Conservation (phyloP, 92 coral and sea anemone genomes). For the Micromussa lordhowensis region DNA sequence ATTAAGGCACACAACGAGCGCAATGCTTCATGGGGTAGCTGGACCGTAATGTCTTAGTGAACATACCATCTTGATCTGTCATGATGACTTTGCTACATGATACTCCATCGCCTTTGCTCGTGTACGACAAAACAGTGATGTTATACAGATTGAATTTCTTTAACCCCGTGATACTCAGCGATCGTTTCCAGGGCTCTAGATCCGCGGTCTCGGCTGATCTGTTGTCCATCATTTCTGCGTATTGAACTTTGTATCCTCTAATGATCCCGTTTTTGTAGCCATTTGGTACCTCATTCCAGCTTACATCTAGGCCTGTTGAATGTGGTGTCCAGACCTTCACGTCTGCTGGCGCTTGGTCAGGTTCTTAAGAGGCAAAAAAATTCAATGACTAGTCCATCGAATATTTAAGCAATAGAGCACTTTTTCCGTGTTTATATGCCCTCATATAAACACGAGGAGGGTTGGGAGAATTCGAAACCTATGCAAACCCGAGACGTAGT, state of each 20-base stretch:
- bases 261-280: conserved; percentile 79
- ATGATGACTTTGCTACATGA: neutral
- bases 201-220: conserved; percentile 24
- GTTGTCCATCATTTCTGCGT: conserved; percentile 14
- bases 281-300: conserved; percentile 70
- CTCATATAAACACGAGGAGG: too few relatives aligned
- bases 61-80: conserved; percentile 88
- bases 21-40: neutral
- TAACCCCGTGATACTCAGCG: conserved; percentile 58
- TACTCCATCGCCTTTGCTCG: conserved; percentile 79
- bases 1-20: neutral
- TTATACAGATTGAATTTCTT: conserved; percentile 48
- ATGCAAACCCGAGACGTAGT: too few relatives aligned
- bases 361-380: conserved; percentile 30
- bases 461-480: too few relatives aligned
- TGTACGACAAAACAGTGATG: conserved; percentile 67
- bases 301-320: conserved; percentile 59
- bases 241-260: conserved; percentile 65
- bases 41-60: neutral
- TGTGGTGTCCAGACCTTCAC: conserved; percentile 43
- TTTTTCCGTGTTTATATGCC: too few relatives aligned
- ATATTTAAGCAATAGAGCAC: too few relatives aligned
- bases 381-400: neutral
- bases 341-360: conserved; percentile 62
- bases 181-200: conserved; percentile 16